Evolutionary conservation across 2,888 invertebrate species (phyloP).

Genomic region (Pristionchus fissidentatus): DNA sequence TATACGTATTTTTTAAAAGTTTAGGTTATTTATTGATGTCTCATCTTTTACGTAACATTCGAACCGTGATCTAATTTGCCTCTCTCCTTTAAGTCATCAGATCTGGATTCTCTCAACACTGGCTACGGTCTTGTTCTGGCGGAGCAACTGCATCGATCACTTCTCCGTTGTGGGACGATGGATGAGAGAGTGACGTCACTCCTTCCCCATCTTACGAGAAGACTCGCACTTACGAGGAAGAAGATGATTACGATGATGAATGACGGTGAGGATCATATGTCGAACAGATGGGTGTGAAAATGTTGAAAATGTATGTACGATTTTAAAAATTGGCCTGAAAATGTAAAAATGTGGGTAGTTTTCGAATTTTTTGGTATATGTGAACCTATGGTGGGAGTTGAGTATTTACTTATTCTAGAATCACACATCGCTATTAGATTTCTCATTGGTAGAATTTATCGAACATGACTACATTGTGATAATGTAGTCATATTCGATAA

Average conservation of each 20-base stretch:
- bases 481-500: too few species aligned
- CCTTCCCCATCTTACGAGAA: not conserved
- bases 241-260: slow-evolving; percentile 51
- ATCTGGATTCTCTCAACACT: slow-evolving; percentile 66
- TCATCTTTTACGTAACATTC: too few species aligned
- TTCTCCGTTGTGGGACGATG: slow-evolving; percentile 51
- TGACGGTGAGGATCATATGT: slow-evolving; percentile 46
- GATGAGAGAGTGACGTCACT: not conserved
- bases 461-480: too few species aligned
- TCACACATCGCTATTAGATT: too few species aligned
- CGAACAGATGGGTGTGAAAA: not conserved
- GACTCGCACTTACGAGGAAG: slow-evolving; percentile 51
- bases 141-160: slow-evolving; percentile 67
- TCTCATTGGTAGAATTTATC: too few species aligned
- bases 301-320: not conserved
- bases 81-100: slow-evolving; percentile 46
- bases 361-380: too few species aligned
- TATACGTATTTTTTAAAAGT: slow-evolving; percentile 24
- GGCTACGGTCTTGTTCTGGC: slow-evolving; percentile 68
- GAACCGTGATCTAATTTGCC: not conserved
- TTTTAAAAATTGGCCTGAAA: not conserved
- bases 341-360: too few species aligned
- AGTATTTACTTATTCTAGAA: too few species aligned
- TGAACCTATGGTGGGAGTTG: too few species aligned
- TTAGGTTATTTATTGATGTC: not conserved